Conservation (phyloP, 2,113 vertebrate genomes). For the Rutilus rutilus region DNA sequence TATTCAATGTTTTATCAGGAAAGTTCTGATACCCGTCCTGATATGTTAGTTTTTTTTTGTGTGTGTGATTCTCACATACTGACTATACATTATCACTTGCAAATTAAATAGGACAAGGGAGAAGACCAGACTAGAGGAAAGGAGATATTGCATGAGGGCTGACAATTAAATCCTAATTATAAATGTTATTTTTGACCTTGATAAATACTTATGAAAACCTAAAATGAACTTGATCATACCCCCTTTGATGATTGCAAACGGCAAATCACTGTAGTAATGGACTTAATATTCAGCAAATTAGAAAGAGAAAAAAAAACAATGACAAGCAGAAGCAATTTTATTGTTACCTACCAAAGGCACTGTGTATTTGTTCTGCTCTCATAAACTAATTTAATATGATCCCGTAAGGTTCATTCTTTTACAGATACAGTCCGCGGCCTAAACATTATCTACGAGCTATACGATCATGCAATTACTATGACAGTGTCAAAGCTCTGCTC, state of each 20-base stretch:
- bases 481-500: slow-evolving; percentile 16
- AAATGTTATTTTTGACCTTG: slow-evolving; percentile 35
- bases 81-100: neutral
- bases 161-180: slow-evolving; percentile 54
- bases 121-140: neutral
- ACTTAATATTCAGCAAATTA: slow-evolving; percentile 32
- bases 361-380: neutral
- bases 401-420: neutral
- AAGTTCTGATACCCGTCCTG: neutral
- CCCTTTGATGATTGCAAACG: slow-evolving; percentile 14
- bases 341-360: neutral
- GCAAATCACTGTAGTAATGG: slow-evolving; percentile 46
- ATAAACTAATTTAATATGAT: slow-evolving; percentile 17
- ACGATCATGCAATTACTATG: neutral
- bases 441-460: slow-evolving; percentile 6
- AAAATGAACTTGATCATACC: slow-evolving; percentile 37
- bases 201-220: slow-evolving; percentile 45
- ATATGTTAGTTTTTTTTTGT: neutral
- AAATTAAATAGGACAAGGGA: slow-evolving; percentile 2
- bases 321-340: neutral
- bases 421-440: neutral
- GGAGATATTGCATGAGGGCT: neutral
- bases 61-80: neutral
- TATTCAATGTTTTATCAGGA: neutral
- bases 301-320: neutral